Base-by-base conservation (phyloP, 2,797 vertebrate species). In the Sebastes paucispinis region DNA sequence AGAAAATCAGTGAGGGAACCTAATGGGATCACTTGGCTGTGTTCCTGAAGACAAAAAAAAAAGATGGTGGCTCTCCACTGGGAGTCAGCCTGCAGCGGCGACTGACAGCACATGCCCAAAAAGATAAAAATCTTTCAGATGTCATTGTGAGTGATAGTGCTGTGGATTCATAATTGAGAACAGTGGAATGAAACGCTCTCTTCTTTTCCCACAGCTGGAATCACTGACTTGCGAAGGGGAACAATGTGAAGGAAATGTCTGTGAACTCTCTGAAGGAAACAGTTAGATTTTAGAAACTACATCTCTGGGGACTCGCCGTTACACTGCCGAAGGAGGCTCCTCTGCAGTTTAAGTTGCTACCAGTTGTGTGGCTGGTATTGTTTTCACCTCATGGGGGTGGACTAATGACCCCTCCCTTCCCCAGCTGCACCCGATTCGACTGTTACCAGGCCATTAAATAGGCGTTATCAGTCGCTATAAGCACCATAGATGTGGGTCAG, bases 21-120 rank as follows among this genome's bases (percentile, higher is more conserved):
- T 80, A 88, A 88, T 89, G 62, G 73, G 88, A 89, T 86, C 50
- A 86, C 85, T 89, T 83, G 83, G 86, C 73, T 75, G 55, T 29
- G 59, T 82, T 87, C 62, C 68, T 79, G 50, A 64, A 82, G 70
- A 73, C 67, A 65, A 77, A 79, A 62, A 39, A 36, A 74, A 69
- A 66, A 50, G 25, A 73, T 6, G 10, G n/a, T 2, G 24, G 27
- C 16, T 87, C 77, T 85, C 80, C 77, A 60, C 13, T 77, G 80
- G 80, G 87, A 89, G 25, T 73, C 60, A 52, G 76, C 80, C 87
- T 85, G 75, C 79, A 75, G 78, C 5, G 1, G 64, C n/a, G 32
- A 83, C 81, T 93, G 82, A 83, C 83, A 84, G 80, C 80, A 64
- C 55, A 81, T 59, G 57, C 70, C 74, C 62, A 81, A 69, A 55